Percentiles rank a stretch among this genome's conserved stretches.
These are phyloP conservation scores for Matsumurasca onukii DNA, from an alignment of 1,140 invertebrate species.

Conservation along the genomic window DNA sequence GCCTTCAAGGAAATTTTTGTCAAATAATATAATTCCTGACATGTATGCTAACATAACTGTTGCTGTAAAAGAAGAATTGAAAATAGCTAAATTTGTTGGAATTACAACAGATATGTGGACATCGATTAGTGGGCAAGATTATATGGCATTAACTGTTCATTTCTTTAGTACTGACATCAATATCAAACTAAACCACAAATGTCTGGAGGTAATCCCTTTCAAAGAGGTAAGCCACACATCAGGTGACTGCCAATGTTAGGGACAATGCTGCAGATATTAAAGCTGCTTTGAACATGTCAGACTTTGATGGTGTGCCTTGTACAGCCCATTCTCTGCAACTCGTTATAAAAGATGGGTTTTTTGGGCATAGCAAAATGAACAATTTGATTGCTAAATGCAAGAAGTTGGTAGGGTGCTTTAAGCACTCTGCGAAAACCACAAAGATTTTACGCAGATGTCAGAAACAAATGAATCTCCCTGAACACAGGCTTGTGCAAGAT, in stretches of 20 bases:
- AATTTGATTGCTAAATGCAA: conserved; percentile 46
- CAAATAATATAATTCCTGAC: neutral
- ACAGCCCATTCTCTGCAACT: conserved; percentile 1
- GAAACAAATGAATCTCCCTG: conserved; percentile 29
- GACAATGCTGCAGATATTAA: neutral
- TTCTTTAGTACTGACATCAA: neutral
- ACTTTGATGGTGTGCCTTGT: neutral
- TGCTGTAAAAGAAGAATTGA: neutral
- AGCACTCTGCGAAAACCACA: conserved; percentile 6
- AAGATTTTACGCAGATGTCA: neutral
- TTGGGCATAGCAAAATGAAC: conserved; percentile 42
- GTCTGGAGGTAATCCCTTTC: neutral
- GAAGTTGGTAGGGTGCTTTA: conserved; percentile 33
- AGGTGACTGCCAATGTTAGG: neutral
- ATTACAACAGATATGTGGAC: conserved; percentile 14
- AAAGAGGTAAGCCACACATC: neutral
- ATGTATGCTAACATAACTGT: neutral
- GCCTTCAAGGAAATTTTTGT: neutral
- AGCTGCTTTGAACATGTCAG: conserved; percentile 9
- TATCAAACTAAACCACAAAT: neutral
- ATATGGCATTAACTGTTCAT: neutral
- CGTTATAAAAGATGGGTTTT: conserved; percentile 8
- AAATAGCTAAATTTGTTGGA: neutral
- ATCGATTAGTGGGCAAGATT: neutral
- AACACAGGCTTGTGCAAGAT: conserved; percentile 40